phyloP scores from a whole-genome alignment of 2,888 invertebrate species.

The Gasteruption jaculator region DNA sequence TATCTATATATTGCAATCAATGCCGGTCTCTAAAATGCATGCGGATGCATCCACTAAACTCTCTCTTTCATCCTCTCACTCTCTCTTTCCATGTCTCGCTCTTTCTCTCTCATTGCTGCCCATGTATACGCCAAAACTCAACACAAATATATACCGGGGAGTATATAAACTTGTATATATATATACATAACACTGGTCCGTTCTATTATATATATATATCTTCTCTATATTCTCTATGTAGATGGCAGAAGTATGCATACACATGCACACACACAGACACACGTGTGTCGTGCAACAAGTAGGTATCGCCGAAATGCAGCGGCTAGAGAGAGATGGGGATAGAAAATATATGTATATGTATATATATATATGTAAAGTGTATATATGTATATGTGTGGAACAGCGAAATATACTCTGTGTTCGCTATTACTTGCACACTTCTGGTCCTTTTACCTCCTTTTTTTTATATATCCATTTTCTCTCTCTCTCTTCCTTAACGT shows the following conservation, averaged over 20 bases:
- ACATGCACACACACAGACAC: conserved; percentile 20
- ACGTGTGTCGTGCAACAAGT: conserved; percentile 36
- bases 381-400: no score
- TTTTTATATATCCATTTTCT: no score
- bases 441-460: no score
- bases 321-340: conserved; percentile 7
- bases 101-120: conserved; percentile 1
- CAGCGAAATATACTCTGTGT: no score
- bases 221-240: conserved; percentile 18
- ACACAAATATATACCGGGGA: no score
- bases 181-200: no score
- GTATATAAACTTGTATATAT: no score
- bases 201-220: no score
- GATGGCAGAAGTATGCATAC: conserved; percentile 15
- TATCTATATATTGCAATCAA: no score
- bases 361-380: conserved; percentile 2
- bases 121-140: conserved; percentile 1
- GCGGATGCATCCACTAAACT: conserved; percentile 5
- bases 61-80: neutral
- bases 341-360: conserved; percentile 2
- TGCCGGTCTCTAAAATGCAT: no score
- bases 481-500: no score
- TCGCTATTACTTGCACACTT: no score
- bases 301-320: conserved; percentile 39
- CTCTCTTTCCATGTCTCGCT: conserved; percentile 10